A percentile compares a stretch with the other conserved stretches of the same genome.
These are phyloP conservation scores for Aethes cnicana DNA, from an alignment of 2,888 invertebrate species.

Conservation along the genomic window DNA sequence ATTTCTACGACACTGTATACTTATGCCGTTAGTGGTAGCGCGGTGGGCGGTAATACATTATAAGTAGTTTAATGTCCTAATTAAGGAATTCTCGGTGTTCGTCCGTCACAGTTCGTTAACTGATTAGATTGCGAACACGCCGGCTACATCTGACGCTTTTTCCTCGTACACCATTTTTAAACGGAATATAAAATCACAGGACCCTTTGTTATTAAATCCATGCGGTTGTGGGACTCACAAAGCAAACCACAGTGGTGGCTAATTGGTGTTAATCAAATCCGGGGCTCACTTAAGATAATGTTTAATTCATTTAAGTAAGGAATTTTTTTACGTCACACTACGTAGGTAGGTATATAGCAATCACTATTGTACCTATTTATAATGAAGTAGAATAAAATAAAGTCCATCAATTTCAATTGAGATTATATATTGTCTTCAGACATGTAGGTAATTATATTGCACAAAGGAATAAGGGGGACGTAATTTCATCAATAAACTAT, in stretches of 20 bases:
- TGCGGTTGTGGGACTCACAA: slow-evolving; percentile 5
- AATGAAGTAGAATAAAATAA: too few relatives aligned
- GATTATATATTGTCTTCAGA: too few relatives aligned
- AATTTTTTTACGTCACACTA: slow-evolving; percentile 10
- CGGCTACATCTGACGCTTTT: slow-evolving; percentile 27
- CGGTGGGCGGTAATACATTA: slow-evolving; percentile 26
- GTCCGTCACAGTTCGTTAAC: slow-evolving; percentile 51
- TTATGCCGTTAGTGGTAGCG: slow-evolving; percentile 17
- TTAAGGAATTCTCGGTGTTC: slow-evolving; percentile 52
- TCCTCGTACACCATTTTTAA: slow-evolving; percentile 20
- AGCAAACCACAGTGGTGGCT: slow-evolving; percentile 2
- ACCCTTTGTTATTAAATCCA: neutral
- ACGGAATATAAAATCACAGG: slow-evolving; percentile 9
- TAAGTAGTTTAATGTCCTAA: slow-evolving; percentile 46
- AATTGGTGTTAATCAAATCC: too few relatives aligned
- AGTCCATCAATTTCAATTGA: too few relatives aligned
- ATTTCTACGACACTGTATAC: too few relatives aligned
- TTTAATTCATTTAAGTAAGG: neutral
- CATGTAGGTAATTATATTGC: too few relatives aligned
- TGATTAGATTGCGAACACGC: slow-evolving; percentile 46
- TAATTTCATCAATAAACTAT: too few relatives aligned
- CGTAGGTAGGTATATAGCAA: too few relatives aligned
- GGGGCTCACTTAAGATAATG: neutral
- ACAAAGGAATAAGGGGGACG: too few relatives aligned
- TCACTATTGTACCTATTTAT: too few relatives aligned